Evolutionary conservation across 2,113 vertebrate genomes (phyloP).

Genomic region (Stegastes partitus): DNA sequence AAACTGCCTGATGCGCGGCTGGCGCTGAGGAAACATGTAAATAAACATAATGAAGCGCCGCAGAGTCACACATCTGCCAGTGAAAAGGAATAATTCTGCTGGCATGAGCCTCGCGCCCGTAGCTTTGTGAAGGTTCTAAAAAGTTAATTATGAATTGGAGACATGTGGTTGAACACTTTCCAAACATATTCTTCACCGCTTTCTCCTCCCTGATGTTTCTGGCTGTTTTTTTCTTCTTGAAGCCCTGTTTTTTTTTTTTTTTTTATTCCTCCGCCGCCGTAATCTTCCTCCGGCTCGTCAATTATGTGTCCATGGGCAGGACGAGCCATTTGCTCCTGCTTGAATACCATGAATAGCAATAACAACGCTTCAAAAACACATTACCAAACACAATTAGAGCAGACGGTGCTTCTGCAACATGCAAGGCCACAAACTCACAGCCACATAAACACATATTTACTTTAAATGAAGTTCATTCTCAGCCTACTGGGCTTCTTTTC

Average conservation of each 20-base stretch:
- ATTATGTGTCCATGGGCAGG: conserved; percentile 77
- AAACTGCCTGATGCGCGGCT: conserved; percentile 57
- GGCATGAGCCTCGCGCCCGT: conserved; percentile 61
- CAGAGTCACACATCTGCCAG: conserved; percentile 77
- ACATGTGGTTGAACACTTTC: conserved; percentile 76
- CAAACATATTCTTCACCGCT: conserved; percentile 59
- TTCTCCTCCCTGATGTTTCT: conserved; percentile 43
- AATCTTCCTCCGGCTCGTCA: conserved; percentile 77
- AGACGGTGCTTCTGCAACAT: conserved; percentile 75
- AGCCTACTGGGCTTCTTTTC: conserved; percentile 27
- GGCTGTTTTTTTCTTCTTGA: conserved; percentile 49
- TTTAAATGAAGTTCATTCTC: conserved; percentile 76
- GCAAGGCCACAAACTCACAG: conserved; percentile 58
- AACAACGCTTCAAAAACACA: conserved; percentile 78
- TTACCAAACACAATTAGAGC: conserved; percentile 83
- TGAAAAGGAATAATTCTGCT: conserved; percentile 70
- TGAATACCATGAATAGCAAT: conserved; percentile 85
- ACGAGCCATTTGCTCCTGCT: conserved; percentile 77
- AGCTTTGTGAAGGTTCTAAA: conserved; percentile 76
- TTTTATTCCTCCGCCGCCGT: conserved; percentile 50
- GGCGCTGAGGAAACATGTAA: conserved; percentile 74
- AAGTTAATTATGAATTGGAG: conserved; percentile 85
- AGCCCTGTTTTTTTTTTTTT: no score
- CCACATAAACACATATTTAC: conserved; percentile 77
- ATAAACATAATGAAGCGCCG: conserved; percentile 80